A percentile compares a stretch with the other conserved stretches of the same genome.
Conservation (phyloP, 2,888 invertebrate genomes). For the Argynnis bischoffii region DNA sequence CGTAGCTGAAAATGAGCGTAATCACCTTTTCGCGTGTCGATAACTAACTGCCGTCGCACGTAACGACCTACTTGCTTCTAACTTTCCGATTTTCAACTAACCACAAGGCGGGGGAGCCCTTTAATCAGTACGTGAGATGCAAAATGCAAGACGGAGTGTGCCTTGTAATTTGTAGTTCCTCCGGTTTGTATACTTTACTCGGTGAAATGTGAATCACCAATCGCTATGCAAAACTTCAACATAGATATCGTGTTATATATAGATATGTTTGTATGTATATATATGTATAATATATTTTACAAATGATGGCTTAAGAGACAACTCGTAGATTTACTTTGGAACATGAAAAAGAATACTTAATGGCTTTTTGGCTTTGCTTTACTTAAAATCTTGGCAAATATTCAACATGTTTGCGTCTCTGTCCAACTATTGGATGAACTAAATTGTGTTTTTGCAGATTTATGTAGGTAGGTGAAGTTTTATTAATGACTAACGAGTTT, state of each 20-base stretch:
- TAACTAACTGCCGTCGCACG: constrained; percentile 40
- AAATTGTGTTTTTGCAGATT: constrained; percentile 16
- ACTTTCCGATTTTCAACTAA: constrained; percentile 38
- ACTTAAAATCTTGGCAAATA: constrained; percentile 23
- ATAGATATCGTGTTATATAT: no score
- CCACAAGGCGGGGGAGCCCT: constrained; percentile 30
- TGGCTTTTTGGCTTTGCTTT: constrained; percentile 19
- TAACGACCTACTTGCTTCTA: constrained; percentile 42
- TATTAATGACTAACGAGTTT: constrained; percentile 14
- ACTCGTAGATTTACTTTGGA: neutral
- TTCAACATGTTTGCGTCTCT: constrained; percentile 22
- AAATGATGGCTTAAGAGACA: constrained; percentile 1
- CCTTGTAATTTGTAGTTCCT: constrained; percentile 26
- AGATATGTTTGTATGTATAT: no score
- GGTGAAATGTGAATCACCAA: no score
- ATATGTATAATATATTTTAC: neutral
- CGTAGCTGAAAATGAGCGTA: constrained; percentile 39
- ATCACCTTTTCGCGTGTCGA: constrained; percentile 45
- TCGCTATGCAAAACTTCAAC: no score
- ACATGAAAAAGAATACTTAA: constrained; percentile 20
- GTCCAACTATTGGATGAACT: constrained; percentile 5
- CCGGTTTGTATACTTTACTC: constrained; percentile 1
- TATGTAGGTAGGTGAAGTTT: constrained; percentile 20
- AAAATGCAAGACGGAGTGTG: constrained; percentile 16
- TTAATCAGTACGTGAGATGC: constrained; percentile 37